A percentile compares a stretch with the other conserved stretches of the same genome.
phyloP scores from a whole-genome alignment of 1,140 invertebrate genomes.

The Calliphora vicina region DNA sequence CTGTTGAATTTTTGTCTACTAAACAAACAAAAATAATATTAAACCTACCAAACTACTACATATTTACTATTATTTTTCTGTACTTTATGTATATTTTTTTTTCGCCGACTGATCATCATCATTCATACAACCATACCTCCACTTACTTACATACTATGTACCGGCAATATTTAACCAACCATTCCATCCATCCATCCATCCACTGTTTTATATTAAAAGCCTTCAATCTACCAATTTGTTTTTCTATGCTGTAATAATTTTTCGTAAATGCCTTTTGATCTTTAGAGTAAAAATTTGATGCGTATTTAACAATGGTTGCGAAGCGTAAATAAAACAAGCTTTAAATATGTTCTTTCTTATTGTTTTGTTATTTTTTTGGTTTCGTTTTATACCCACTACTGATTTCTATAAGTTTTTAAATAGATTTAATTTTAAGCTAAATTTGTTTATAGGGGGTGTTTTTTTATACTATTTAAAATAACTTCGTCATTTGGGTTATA shows the following conservation, averaged over 20 bases:
- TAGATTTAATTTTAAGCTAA: no score
- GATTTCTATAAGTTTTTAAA: no score
- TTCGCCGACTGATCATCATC: neutral
- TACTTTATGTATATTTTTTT: neutral
- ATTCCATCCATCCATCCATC: neutral
- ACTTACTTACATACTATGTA: neutral
- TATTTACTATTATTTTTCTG: neutral
- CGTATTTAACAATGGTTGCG: neutral
- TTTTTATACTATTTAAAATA: no score
- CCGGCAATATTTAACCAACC: neutral
- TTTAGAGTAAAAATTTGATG: neutral
- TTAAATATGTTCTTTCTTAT: neutral
- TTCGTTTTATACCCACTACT: no score
- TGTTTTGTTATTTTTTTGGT: no score
- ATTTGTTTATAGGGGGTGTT: no score
- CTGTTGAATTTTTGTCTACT: neutral
- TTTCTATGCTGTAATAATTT: neutral
- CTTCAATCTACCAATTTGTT: neutral
- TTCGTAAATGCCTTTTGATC: conserved; percentile 1
- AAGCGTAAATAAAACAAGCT: neutral
- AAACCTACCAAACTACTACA: neutral
- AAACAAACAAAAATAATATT: neutral
- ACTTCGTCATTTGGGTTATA: no score
- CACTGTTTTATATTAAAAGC: neutral
- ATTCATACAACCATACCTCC: neutral